Base-by-base conservation (phyloP, 2,113 vertebrate genomes). In the Geococcyx californianus region DNA sequence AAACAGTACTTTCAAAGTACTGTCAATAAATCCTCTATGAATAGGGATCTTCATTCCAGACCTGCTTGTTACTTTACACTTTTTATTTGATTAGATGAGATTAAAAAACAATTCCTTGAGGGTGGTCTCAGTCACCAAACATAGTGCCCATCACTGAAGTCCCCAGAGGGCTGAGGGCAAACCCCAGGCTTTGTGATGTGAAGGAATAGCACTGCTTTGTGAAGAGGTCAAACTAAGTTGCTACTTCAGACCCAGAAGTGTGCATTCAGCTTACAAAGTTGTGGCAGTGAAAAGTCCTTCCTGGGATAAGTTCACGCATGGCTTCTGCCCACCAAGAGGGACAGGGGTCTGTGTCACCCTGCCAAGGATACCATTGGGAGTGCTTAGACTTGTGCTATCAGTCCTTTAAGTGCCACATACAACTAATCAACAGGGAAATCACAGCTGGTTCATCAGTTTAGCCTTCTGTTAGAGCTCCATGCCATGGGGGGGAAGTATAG, bases 1-100 rank as follows among this genome's bases (percentile, higher is more conserved):
- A 97, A 97, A 88, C 73, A 97, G 90, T 70, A 72, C 42, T 89
- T 93, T 76, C 88, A 94, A 92, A 90, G 81, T 90, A 93, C 89
- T 84, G 94, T 93, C 95, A 93, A 89, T 96, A 97, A 95, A 87
- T 85, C 62, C 91, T 89, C 74, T 79, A 36, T 60, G 75, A 51
- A 94, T 77, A 94, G 59, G 83, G 76, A 89, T 87, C 76, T 94
- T 96, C 69, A 75, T 90, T 94, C 59, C 55, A 92, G 94, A 95
- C 73, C 86, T 88, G 67, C 49, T 18, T 63, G 21, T 66, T 95
- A 36, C 84, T 95, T 76, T 80, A 90, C 58, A 80, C 88, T 90
- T 91, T 87, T 6, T 0, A 83, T 89, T 91, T 94, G 66, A 85
- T 47, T 84, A 70, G 25, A 49, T 2, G 10, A 73, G 23, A 87